Evolutionary conservation across 2,888 invertebrate species (phyloP).

Genomic region (Apomyelois bistriatella): DNA sequence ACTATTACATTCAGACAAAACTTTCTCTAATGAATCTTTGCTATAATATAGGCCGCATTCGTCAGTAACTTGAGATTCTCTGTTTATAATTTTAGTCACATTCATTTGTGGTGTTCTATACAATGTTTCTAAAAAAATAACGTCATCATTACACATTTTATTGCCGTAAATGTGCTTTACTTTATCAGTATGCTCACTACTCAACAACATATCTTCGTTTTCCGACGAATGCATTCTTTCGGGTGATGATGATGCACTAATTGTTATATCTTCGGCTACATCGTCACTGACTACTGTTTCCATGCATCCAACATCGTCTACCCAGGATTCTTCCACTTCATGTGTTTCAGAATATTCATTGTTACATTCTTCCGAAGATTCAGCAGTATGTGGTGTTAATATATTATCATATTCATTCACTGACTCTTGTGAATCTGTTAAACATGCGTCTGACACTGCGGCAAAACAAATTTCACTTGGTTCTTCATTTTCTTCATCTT

Average conservation of each 20-base stretch:
- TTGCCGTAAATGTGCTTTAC: conserved; percentile 54
- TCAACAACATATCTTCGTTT: conserved; percentile 29
- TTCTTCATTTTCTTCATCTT: conserved; percentile 48
- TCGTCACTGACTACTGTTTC: conserved; percentile 72
- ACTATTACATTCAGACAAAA: conserved; percentile 42
- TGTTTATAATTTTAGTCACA: conserved; percentile 49
- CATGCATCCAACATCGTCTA: conserved; percentile 66
- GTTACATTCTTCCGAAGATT: conserved; percentile 21
- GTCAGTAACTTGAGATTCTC: conserved; percentile 28
- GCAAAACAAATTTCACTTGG: conserved; percentile 53
- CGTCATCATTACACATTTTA: conserved; percentile 51
- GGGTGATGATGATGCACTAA: conserved; percentile 44
- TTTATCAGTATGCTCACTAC: conserved; percentile 44
- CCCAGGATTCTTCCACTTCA: conserved; percentile 54
- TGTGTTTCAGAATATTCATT: conserved; percentile 36
- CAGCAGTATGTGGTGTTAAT: conserved; percentile 7
- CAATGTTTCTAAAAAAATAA: conserved; percentile 55
- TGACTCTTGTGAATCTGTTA: conserved; percentile 32
- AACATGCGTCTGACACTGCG: conserved; percentile 44
- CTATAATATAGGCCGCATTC: conserved; percentile 34
- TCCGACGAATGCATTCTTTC: conserved; percentile 33
- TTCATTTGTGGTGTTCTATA: conserved; percentile 63
- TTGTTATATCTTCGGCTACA: conserved; percentile 56
- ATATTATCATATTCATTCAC: conserved; percentile 21
- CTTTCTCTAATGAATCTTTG: conserved; percentile 42